phyloP scores from a whole-genome alignment of 2,113 vertebrate genomes.

The Nanorana parkeri region DNA sequence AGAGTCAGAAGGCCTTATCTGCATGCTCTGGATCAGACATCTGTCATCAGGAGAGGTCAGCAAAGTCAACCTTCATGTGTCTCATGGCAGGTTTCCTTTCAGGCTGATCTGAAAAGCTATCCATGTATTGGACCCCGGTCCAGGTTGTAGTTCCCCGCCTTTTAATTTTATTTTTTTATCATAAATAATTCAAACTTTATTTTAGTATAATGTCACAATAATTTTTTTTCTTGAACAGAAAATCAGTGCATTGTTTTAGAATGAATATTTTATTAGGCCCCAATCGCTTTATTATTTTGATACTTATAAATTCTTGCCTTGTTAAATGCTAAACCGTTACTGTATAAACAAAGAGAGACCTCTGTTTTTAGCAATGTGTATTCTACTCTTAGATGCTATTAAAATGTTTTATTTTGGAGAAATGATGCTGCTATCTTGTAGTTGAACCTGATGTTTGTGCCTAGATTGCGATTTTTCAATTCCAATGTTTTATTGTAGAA shows the following conservation, averaged over 20 bases:
- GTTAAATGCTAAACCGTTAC: background rate
- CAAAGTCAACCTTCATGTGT: too few relatives aligned
- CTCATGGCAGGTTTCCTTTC: too few relatives aligned
- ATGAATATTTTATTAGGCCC: background rate
- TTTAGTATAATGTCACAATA: background rate
- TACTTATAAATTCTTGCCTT: background rate
- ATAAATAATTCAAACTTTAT: background rate
- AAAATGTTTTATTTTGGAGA: background rate
- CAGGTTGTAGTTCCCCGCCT: too few relatives aligned
- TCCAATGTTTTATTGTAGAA: background rate
- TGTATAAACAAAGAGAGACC: background rate
- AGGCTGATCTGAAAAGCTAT: background rate
- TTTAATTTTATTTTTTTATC: background rate
- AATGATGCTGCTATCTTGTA: conserved; percentile 44
- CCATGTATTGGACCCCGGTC: background rate
- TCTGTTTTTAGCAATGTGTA: background rate
- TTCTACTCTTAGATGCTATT: conserved; percentile 26
- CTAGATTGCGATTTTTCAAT: conserved; percentile 28
- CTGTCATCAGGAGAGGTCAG: too few relatives aligned
- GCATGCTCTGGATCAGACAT: too few relatives aligned
- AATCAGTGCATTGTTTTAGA: conserved; percentile 43
- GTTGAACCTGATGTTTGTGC: conserved; percentile 2
- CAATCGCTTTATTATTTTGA: background rate
- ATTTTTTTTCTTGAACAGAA: background rate
- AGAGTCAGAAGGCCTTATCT: too few relatives aligned